These are phyloP conservation scores for Cynoglossus semilaevis DNA, from an alignment of 2,113 vertebrate genomes.

Conservation along the genomic window DNA sequence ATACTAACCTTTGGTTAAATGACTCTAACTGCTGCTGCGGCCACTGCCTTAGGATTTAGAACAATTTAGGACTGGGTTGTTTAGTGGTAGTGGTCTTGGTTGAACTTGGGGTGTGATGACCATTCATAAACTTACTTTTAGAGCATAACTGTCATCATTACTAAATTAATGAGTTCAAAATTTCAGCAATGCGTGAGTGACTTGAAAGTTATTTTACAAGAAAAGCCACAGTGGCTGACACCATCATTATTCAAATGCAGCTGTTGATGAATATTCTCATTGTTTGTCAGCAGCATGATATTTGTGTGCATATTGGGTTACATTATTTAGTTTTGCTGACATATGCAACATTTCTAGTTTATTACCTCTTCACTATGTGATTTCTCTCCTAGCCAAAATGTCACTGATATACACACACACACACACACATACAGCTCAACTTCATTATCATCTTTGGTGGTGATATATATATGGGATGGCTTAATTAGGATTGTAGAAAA, in stretches of 20 bases:
- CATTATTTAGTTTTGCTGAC: slow-evolving; percentile 23
- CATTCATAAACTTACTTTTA: background rate
- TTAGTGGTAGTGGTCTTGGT: too few species aligned
- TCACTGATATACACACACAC: background rate
- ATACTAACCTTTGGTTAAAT: too few species aligned
- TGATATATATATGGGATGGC: slow-evolving; percentile 52
- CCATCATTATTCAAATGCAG: slow-evolving; percentile 9
- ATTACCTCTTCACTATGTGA: background rate
- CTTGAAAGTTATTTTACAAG: slow-evolving; percentile 11
- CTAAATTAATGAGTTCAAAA: background rate
- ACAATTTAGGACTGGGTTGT: too few species aligned
- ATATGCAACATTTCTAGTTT: slow-evolving; percentile 26
- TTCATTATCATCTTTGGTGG: slow-evolving; percentile 31
- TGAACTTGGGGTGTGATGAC: background rate
- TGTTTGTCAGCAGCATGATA: slow-evolving; percentile 15
- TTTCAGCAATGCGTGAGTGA: slow-evolving; percentile 3
- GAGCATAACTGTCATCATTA: too few species aligned
- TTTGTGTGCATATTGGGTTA: slow-evolving; percentile 7
- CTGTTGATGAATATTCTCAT: slow-evolving; percentile 21
- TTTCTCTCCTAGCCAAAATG: slow-evolving; percentile 1
- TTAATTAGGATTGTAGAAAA: slow-evolving; percentile 60
- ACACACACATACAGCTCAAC: slow-evolving; percentile 13
- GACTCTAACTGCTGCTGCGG: too few species aligned
- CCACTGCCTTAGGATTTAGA: too few species aligned
- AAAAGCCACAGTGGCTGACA: slow-evolving; percentile 1